Conservation (phyloP, 2,113 vertebrate species). For the Phylloscopus trochilus region DNA sequence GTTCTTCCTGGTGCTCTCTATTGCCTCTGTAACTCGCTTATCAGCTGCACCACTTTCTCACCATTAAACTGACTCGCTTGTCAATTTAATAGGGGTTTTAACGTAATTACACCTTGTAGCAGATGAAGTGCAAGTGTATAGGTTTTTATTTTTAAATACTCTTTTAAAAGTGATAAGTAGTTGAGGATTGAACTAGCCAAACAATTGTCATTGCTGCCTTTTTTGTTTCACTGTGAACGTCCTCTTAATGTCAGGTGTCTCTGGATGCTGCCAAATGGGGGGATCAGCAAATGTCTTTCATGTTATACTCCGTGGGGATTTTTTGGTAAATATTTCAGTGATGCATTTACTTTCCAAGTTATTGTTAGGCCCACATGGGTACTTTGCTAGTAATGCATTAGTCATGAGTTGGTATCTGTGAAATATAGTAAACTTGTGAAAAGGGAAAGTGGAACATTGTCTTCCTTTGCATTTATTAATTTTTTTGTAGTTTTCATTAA, state of each 20-base stretch:
- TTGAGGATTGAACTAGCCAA: not conserved
- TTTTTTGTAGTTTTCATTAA: not conserved
- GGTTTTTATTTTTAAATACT: not conserved
- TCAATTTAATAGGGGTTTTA: accelerated
- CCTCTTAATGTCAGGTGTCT: not conserved
- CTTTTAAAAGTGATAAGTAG: not conserved
- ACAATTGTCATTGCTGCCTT: accelerated
- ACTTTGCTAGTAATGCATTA: not conserved
- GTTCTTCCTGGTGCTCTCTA: not conserved
- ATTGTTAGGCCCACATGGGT: not conserved
- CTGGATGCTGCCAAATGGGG: not conserved
- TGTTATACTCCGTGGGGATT: accelerated
- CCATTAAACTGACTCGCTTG: not conserved
- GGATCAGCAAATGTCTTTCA: not conserved
- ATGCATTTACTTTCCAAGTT: not conserved
- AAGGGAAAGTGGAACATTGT: not conserved
- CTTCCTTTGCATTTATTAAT: not conserved
- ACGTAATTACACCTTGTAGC: not conserved
- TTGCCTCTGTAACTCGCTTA: not conserved
- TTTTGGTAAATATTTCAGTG: not conserved
- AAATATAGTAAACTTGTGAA: not conserved
- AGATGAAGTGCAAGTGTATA: not conserved
- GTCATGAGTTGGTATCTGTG: not conserved
- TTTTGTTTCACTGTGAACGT: not conserved
- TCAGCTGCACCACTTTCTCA: not conserved